Percentiles rank a stretch among this genome's conserved stretches.
Evolutionary conservation across 2,888 invertebrate species (phyloP).

Genomic region (Pollenia labialis): DNA sequence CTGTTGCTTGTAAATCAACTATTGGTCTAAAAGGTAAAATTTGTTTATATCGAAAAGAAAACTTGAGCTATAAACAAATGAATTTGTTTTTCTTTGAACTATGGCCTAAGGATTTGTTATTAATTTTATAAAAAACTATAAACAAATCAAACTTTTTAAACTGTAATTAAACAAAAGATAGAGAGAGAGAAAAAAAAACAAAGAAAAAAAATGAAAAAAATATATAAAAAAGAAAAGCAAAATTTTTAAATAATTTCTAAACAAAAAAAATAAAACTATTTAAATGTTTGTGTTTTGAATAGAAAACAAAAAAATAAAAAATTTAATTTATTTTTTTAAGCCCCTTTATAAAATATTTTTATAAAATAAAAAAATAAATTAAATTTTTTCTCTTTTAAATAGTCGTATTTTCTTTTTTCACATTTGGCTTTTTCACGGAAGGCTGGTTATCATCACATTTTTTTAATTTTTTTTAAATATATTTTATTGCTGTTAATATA

Average conservation of each 20-base stretch:
- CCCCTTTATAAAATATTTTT: conserved; percentile 24
- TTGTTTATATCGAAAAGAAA: conserved; percentile 41
- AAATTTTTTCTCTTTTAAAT: not conserved
- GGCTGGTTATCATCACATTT: no score
- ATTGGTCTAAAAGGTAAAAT: conserved; percentile 36
- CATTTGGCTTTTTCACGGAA: no score
- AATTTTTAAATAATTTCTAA: conserved; percentile 32
- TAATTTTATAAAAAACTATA: conserved; percentile 20
- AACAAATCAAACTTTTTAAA: conserved; percentile 55
- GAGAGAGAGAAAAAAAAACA: conserved; percentile 45
- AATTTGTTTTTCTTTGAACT: conserved; percentile 29
- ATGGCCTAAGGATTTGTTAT: conserved; percentile 56
- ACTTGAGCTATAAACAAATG: conserved; percentile 29
- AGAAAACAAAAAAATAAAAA: not conserved
- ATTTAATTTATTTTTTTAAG: conserved; percentile 47
- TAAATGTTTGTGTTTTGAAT: no score
- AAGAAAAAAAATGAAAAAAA: conserved; percentile 46
- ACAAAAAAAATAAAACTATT: not conserved
- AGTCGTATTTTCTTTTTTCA: conserved; percentile 6
- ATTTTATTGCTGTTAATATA: no score
- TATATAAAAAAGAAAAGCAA: conserved; percentile 45
- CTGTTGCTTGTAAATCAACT: conserved; percentile 62
- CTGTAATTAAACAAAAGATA: conserved; percentile 59
- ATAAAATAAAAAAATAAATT: conserved; percentile 16
- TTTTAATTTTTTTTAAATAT: no score